phyloP scores from a whole-genome alignment of 2,113 vertebrate species.

The Martes martes region DNA sequence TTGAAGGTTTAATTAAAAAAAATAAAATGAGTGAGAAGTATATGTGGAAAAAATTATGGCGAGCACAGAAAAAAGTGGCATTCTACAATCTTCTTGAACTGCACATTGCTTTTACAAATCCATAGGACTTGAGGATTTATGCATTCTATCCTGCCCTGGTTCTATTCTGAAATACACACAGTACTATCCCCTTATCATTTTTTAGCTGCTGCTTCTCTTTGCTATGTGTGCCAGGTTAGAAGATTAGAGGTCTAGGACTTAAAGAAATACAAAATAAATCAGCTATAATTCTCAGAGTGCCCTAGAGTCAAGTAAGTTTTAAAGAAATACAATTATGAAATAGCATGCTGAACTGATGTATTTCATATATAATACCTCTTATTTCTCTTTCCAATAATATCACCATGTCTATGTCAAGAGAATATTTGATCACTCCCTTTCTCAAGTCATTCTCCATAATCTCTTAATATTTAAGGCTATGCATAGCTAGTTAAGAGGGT shows the following conservation, averaged over 20 bases:
- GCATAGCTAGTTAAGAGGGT: background rate
- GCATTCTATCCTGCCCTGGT: background rate
- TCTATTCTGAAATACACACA: background rate
- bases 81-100: background rate
- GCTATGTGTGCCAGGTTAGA: background rate
- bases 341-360: conserved; percentile 29
- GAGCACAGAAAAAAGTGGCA: background rate
- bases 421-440: background rate
- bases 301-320: conserved; percentile 33
- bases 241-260: conserved; percentile 34
- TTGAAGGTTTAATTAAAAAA: background rate
- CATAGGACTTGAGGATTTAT: background rate
- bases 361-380: background rate
- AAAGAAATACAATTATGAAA: conserved; percentile 60
- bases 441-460: background rate
- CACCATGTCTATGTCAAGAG: background rate
- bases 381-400: background rate
- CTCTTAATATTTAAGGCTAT: background rate
- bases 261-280: conserved; percentile 62
- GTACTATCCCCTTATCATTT: background rate
- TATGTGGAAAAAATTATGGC: background rate
- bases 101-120: conserved; percentile 20
- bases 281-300: conserved; percentile 10
- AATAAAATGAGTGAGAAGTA: background rate
- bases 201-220: background rate